Base-by-base conservation (phyloP, 2,888 invertebrate species). In the Schizotus pectinicornis region DNA sequence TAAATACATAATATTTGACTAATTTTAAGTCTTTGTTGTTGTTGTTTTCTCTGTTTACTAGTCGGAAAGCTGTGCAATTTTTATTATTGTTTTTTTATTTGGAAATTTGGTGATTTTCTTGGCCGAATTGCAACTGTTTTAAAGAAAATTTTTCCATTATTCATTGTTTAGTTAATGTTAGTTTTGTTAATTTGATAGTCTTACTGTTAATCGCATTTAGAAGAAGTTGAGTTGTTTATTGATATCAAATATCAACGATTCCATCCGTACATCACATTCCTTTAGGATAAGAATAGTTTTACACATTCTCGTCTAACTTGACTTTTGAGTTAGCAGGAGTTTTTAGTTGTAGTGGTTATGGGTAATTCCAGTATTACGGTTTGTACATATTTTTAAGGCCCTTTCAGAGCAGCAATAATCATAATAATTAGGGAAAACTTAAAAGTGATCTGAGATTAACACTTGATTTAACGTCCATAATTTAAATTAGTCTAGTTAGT, bases 231-330 rank as follows among this genome's bases (percentile, higher is more conserved):
- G 9, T 38, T 3, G 30, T 14, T 43, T 22, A 43, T 8, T 35
- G 33, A 14, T 33, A 35, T 9, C 1, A 42, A 30, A 50, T 30
- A 41, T 37, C 3, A 7, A 13, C 31, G 7, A 12, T 14, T 54
- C 50, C 57, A 39, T 67, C 67, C 68, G 62, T 68, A 67, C 68
- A 52, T 42, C 51, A 65, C 68, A 68, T 70, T 67, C 68, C 67
- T 61, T 41, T 59, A 56, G 30, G 34, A 48, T 41, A 56, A 47
- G 33, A 47, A 38, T 49, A 39, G 32, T 11, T 46, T 37, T 58
- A 22, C 41, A 48, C 22, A 45, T 12, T 35, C n/a, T 39, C 22
- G 39, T 2, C 3, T 39, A 12, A n/a, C 39, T 39, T 39, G 39
- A 47, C 7, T 48, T 48, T 31, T 37, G 9, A 37, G 48, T 48